Conservation (phyloP, 2,888 invertebrate genomes). For the Cryptus armator region DNA sequence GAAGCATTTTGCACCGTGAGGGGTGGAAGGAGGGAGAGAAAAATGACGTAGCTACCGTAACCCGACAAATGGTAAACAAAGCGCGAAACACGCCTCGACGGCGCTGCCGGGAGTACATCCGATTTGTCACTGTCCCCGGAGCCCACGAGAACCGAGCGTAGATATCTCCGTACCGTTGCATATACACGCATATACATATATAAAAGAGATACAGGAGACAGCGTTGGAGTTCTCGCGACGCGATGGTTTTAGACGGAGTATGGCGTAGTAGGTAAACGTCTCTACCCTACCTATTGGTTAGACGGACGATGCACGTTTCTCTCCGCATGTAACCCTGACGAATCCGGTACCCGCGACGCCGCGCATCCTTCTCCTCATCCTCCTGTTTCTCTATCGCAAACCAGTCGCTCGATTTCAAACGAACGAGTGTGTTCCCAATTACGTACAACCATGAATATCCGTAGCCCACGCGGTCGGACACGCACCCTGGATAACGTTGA, state of each 20-base stretch:
- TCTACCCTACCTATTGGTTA: conserved; percentile 18
- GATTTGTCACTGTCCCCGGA: conserved; percentile 72
- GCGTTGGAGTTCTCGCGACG: conserved; percentile 38
- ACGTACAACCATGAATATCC: conserved; percentile 67
- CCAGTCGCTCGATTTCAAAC: conserved; percentile 65
- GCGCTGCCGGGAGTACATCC: conserved; percentile 71
- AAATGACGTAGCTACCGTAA: conserved; percentile 78
- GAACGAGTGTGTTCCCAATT: conserved; percentile 74
- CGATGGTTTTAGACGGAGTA: conserved; percentile 56
- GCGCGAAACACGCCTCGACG: conserved; percentile 79
- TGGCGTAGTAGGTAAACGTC: conserved; percentile 26
- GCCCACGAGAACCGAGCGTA: conserved; percentile 32
- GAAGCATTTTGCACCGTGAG: conserved; percentile 61
- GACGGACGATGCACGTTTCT: conserved; percentile 48
- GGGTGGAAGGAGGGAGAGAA: conserved; percentile 47
- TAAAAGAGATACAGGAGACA: conserved; percentile 8
- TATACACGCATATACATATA: conserved; percentile 38
- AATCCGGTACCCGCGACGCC: conserved; percentile 9
- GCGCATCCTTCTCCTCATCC: conserved; percentile 34
- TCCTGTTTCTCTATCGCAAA: conserved; percentile 36
- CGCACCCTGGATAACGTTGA: conserved; percentile 73
- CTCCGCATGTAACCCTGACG: conserved; percentile 10
- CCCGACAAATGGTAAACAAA: conserved; percentile 81
- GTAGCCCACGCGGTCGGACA: conserved; percentile 64
- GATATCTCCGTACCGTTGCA: conserved; percentile 9